Conservation (phyloP, 2,888 invertebrate species). For the Platycheirus rosarum region DNA sequence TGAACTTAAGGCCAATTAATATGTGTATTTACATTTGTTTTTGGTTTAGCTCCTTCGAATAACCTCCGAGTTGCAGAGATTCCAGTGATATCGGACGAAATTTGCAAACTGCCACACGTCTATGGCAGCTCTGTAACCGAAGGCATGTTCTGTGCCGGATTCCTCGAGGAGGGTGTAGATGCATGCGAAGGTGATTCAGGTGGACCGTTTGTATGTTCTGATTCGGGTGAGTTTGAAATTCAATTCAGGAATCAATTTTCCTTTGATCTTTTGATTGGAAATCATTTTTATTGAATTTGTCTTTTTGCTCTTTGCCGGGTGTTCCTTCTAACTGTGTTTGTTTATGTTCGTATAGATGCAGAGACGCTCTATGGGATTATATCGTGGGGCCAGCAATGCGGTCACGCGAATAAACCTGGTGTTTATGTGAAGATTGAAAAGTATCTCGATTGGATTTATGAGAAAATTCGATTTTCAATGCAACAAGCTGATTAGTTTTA, state of each 20-base stretch:
- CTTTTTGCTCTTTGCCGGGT: constrained; percentile 74
- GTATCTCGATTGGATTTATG: constrained; percentile 87
- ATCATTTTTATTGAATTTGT: neutral
- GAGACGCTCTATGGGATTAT: constrained; percentile 88
- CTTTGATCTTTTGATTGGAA: constrained; percentile 6
- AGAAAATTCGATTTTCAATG: constrained; percentile 83
- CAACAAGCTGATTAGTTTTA: constrained; percentile 61
- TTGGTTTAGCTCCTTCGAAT: constrained; percentile 85
- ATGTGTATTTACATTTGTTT: constrained; percentile 27
- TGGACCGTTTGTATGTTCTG: constrained; percentile 90
- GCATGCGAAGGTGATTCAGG: constrained; percentile 93
- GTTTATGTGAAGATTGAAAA: constrained; percentile 87
- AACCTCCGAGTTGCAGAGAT: constrained; percentile 87
- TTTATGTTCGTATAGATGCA: too few relatives aligned
- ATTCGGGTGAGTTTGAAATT: constrained; percentile 83
- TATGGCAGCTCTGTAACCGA: constrained; percentile 87
- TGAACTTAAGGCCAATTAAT: constrained; percentile 1
- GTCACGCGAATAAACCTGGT: constrained; percentile 88
- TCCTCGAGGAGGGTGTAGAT: constrained; percentile 89
- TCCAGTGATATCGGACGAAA: constrained; percentile 86
- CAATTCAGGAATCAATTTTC: neutral
- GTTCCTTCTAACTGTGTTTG: too few relatives aligned
- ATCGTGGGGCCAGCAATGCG: constrained; percentile 91
- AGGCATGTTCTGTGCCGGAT: constrained; percentile 92
- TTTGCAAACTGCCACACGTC: constrained; percentile 86